Evolutionary conservation across 2,797 vertebrate species (phyloP).

Genomic region (Knipowitschia caucasica): DNA sequence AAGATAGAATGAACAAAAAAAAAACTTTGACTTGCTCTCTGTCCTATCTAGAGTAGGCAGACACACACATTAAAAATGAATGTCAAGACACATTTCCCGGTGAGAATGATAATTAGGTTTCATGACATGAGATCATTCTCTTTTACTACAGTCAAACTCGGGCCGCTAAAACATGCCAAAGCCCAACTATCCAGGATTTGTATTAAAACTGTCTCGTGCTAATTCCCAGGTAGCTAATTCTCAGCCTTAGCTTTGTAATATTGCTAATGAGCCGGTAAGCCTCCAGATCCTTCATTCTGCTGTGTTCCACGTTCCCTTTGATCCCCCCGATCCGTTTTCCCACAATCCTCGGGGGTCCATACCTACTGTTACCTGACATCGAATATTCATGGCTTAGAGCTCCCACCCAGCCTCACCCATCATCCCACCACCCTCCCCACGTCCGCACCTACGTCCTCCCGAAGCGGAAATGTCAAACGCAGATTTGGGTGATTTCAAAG

Average conservation of each 20-base stretch:
- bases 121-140: slow-evolving; percentile 49
- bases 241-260: slow-evolving; percentile 75
- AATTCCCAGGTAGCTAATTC: slow-evolving; percentile 76
- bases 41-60: no score
- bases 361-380: slow-evolving; percentile 54
- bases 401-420: slow-evolving; percentile 11
- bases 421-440: slow-evolving; percentile 23
- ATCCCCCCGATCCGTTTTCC: slow-evolving; percentile 70
- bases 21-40: no score
- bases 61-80: slow-evolving; percentile 31
- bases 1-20: no score
- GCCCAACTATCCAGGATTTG: slow-evolving; percentile 65
- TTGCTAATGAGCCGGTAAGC: slow-evolving; percentile 78
- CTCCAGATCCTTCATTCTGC: slow-evolving; percentile 70
- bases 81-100: slow-evolving; percentile 37
- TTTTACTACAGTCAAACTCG: slow-evolving; percentile 56
- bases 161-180: slow-evolving; percentile 61
- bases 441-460: slow-evolving; percentile 42
- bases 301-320: slow-evolving; percentile 70
- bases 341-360: slow-evolving; percentile 61
- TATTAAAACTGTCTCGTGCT: slow-evolving; percentile 68
- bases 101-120: slow-evolving; percentile 38
- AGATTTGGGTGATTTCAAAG: slow-evolving; percentile 27
- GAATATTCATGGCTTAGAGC: slow-evolving; percentile 56
- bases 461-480: slow-evolving; percentile 46